Evolutionary conservation across 2,113 vertebrate species (phyloP).

Genomic region (Cinclus mexicanus): DNA sequence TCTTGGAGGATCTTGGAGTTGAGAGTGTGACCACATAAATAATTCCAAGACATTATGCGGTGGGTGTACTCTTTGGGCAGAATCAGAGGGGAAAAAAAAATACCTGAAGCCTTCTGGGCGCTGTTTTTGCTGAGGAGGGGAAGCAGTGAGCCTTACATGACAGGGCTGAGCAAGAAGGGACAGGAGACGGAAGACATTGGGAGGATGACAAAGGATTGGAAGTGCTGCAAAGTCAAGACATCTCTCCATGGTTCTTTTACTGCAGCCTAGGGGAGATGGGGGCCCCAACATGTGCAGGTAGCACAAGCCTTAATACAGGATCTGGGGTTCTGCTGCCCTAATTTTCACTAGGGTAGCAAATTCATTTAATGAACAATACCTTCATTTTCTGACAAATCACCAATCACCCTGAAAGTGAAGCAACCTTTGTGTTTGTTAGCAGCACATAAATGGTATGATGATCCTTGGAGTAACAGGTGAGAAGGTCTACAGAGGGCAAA

Average conservation of each 20-base stretch:
- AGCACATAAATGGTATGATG: not conserved
- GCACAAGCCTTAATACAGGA: not conserved
- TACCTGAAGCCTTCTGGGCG: accelerated
- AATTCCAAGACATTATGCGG: not conserved
- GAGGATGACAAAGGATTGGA: not conserved
- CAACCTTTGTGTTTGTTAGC: not conserved
- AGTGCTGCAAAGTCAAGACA: not conserved
- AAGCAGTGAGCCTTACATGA: not conserved
- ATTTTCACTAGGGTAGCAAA: not conserved
- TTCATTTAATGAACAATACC: not conserved
- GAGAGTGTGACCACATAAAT: not conserved
- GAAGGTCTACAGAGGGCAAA: not conserved
- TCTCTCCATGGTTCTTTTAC: not conserved
- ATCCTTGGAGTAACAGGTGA: not conserved
- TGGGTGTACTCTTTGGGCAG: not conserved
- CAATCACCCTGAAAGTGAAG: not conserved
- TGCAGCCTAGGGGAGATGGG: not conserved
- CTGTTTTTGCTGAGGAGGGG: not conserved
- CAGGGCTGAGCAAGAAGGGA: not conserved
- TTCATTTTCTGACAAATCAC: not conserved
- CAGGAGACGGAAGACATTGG: not conserved
- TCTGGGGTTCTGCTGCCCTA: not conserved
- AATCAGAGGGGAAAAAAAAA: not conserved
- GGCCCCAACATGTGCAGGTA: not conserved
- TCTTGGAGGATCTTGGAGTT: not conserved